Base-by-base conservation (phyloP, 2,888 invertebrate species). In the Drosophila phalerata region DNA sequence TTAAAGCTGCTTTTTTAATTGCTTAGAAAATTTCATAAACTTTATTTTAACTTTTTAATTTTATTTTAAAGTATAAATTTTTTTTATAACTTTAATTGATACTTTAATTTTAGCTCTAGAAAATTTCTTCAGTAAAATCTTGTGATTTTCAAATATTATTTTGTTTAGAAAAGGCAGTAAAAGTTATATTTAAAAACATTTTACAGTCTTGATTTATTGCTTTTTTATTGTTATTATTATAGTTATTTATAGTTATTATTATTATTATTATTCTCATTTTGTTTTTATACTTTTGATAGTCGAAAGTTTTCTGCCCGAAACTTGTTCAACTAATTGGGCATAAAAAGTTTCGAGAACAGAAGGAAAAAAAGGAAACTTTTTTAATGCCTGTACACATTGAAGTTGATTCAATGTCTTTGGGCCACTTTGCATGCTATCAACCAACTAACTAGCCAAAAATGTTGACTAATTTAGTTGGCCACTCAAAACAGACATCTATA, bases 401-500 rank as follows among this genome's bases (percentile, higher is more conserved):
- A 60, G 32, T 77, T 64, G 42, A 19, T 52, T 62, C 47, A 43
- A 48, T 47, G 45, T 60, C 47, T 56, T 38, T 60, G 5, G 74
- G 61, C 25, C 69, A 65, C 56, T 73, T 51, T 65, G 69, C 69
- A 63, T 71, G 77, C 64, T 53, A 77, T 71, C 81, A 70, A 66
- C 79, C 81, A 80, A 80, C 86, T 77, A 84, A 77, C 80, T 80
- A 64, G 70, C 84, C 80, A 60, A 66, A 79, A 83, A 78, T 78
- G 84, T 67, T 81, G 78, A 86, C 87, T 81, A 62, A 52, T 72
- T 71, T 53, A 34, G 64, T 11, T 47, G 37, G 67, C 69, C 83
- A 79, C 69, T 75, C 72, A 77, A 77, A 63, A 69, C 30, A 66
- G 34, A 22, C 45, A n/a, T n/a, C 5, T 37, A 34, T 60, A 43